phyloP scores from a whole-genome alignment of 2,888 invertebrate genomes.

The Blastobasis lacticolella region DNA sequence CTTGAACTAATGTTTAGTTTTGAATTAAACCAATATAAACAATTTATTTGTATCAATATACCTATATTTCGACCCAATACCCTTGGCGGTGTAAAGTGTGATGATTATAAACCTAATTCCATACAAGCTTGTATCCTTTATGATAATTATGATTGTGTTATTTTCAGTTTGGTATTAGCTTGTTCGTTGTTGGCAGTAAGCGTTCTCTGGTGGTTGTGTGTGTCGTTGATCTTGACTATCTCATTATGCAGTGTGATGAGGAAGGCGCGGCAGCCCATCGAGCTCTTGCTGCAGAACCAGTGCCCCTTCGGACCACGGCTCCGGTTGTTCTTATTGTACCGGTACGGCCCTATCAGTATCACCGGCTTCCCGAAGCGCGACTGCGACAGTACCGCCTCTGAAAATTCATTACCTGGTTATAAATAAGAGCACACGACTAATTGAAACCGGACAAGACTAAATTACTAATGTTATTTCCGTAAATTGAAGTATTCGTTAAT shows the following conservation, averaged over 20 bases:
- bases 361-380: constrained; percentile 31
- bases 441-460: neutral
- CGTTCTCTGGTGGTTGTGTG: constrained; percentile 15
- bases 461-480: neutral
- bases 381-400: constrained; percentile 13
- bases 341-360: constrained; percentile 24
- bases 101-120: too few species aligned
- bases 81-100: too few species aligned
- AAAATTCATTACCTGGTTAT: neutral
- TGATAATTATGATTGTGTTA: too few species aligned
- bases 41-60: too few species aligned
- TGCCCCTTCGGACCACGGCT: constrained; percentile 15
- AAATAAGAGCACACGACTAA: neutral
- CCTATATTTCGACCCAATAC: too few species aligned
- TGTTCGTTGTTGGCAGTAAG: too few species aligned
- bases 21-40: too few species aligned
- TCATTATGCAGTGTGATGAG: constrained; percentile 31
- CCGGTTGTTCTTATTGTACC: constrained; percentile 23
- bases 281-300: constrained; percentile 24
- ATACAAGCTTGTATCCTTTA: too few species aligned
- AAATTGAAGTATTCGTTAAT: neutral
- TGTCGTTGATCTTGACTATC: constrained; percentile 20
- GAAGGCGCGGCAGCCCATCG: constrained; percentile 30
- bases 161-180: too few species aligned
- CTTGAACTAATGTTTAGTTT: too few species aligned